phyloP scores from a whole-genome alignment of 2,797 vertebrate species.

The Tolypeutes matacus region DNA sequence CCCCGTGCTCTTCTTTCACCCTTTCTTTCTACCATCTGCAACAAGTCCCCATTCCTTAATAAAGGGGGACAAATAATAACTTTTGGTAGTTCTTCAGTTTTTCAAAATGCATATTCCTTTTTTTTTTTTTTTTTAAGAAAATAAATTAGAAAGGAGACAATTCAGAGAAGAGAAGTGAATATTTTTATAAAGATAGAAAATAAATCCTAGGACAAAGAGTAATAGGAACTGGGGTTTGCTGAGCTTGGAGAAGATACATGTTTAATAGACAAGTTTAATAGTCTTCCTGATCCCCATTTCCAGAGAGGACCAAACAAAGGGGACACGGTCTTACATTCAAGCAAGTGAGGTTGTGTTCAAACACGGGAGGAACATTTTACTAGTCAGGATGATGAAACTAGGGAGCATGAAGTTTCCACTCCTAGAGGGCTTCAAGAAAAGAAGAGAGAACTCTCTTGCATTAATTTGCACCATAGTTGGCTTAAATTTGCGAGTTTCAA shows the following conservation, averaged over 20 bases:
- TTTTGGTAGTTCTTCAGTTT: background rate
- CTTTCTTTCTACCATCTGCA: background rate
- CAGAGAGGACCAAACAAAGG: background rate
- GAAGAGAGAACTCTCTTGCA: background rate
- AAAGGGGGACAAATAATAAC: background rate
- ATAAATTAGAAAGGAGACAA: background rate
- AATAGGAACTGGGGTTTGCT: background rate
- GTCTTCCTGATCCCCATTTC: background rate
- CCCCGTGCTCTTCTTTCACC: background rate
- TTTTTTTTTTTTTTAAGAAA: background rate
- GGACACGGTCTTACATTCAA: background rate
- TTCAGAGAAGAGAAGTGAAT: slow-evolving; percentile 29
- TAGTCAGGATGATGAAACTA: background rate
- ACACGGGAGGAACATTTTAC: background rate
- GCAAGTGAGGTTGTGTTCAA: background rate
- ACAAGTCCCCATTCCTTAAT: background rate
- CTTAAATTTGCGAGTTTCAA: background rate
- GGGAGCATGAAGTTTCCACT: background rate
- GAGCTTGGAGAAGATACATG: background rate
- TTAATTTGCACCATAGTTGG: background rate
- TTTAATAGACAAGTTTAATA: background rate
- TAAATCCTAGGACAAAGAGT: background rate
- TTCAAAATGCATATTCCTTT: background rate
- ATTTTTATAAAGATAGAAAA: slow-evolving; percentile 15
- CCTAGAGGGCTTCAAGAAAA: background rate